phyloP scores from a whole-genome alignment of 2,888 invertebrate species.

The Drosophila silvestris region DNA sequence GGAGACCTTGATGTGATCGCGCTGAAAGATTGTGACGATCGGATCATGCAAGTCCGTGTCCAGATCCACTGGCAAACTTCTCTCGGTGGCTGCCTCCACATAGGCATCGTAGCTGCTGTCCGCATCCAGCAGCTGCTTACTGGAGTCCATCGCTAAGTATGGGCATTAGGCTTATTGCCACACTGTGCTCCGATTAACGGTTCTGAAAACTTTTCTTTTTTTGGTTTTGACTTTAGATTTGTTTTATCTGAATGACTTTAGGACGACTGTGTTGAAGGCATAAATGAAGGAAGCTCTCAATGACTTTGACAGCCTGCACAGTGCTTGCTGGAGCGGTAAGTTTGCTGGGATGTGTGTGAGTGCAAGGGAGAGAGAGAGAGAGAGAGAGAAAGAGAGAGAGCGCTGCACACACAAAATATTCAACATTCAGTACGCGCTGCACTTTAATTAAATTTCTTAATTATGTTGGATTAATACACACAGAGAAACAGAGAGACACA shows the following conservation, averaged over 20 bases:
- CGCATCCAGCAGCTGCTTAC: neutral
- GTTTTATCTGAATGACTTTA: slow-evolving; percentile 3
- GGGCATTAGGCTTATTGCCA: neutral
- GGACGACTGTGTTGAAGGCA: neutral
- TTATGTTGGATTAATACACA: slow-evolving; percentile 77
- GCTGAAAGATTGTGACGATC: neutral
- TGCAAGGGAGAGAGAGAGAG: neutral
- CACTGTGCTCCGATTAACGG: neutral
- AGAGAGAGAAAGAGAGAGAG: neutral
- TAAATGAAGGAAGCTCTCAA: neutral
- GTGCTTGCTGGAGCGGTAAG: neutral
- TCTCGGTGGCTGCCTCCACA: neutral
- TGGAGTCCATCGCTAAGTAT: neutral
- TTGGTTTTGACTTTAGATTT: neutral
- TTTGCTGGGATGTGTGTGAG: neutral
- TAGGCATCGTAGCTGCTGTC: neutral
- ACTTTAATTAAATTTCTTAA: slow-evolving; percentile 80
- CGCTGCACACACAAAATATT: slow-evolving; percentile 40
- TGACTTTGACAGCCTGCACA: slow-evolving; percentile 11
- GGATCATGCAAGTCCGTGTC: neutral
- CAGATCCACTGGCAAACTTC: neutral
- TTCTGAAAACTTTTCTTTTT: neutral
- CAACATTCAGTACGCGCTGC: slow-evolving; percentile 73
- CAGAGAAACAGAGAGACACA: slow-evolving; percentile 30
- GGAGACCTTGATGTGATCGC: neutral